Base-by-base conservation (phyloP, 2,888 invertebrate genomes). In the Eremobia ochroleuca region DNA sequence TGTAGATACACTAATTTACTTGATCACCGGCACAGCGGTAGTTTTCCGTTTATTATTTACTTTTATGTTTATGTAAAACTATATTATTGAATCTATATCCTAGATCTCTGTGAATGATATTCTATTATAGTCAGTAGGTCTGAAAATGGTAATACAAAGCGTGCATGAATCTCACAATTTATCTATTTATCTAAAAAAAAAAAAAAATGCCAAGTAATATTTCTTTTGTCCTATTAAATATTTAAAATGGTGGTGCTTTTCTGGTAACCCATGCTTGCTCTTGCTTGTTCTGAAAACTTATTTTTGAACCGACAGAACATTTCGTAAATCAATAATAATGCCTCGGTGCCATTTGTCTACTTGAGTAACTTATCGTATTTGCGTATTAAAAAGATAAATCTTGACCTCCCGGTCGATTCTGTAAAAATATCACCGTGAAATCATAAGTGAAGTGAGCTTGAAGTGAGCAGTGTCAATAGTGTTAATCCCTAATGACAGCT, bases 41-140 rank as follows among this genome's bases (percentile, higher is more conserved):
- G 70, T 85, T 84, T 82, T 84, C 80, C 85, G 66, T 74, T 67
- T 71, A 73, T 58, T 67, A 70, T 79, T 78, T 67, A 68, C n/a
- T 76, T 31, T 46, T 40, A 65, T 73, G 49, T 43, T 62, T 62
- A 43, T 59, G 69, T 70, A 40, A 78, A 83, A 62, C 18, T 79
- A 40, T 69, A 84, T 79, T 73, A 73, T 83, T 46, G n/a, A 52
- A 3, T 61, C 28, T 66, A 15, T 65, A 62, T 6, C 4, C 61
- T 46, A 49, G 18, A 31, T 37, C 2, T 25, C 21, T 31, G 9
- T 34, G 28, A 62, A 49, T 68, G 40, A 64, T 58, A 15, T 28
- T 82, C 6, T 74, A 31, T 37, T 80, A 18, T 81, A 46, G 55
- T 55, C 6, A 18, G 11, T 34, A 34, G n/a, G 11, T 28, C 34